Evolutionary conservation across 53 echinoderm and acorn worm species (phyloP), one percentile per base, ranked within the genome.

Genomic region (Luidia sarsii): DNA sequence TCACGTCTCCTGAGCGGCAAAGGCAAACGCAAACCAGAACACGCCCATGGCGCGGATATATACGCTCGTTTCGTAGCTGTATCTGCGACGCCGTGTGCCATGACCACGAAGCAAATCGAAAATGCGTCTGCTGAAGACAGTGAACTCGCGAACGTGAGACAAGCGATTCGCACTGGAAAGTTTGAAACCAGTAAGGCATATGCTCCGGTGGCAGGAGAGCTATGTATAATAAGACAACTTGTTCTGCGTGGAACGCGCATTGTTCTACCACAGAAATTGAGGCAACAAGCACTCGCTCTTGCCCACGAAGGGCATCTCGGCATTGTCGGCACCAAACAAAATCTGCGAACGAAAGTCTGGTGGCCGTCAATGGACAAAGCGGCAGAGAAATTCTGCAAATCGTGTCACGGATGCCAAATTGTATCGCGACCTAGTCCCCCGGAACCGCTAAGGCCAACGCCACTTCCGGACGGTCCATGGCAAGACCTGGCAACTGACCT

Each of bases 361-460:
- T 79, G 81, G 67, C 55, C 82, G 23, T 53, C 38, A 50, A 65
- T 80, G 80, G 80, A 80, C 18, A 65, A 65, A 32, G 80, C 27
- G 13, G 80, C 57, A 6, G 87, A 83, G 50, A 34, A 70, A 48
- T 68, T 59, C 65, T 83, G 77, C 28, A 83, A 48, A 33, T 36
- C 68, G 5, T 83, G 85, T 49, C 81, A 84, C 59, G 74, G 83
- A 15, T 91, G 87, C 73, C 87, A 91, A 55, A 54, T 83, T 18
- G 69, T 79, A 41, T 57, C 71, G 28, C 63, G 36, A 55, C 54
- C 50, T 32, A 16, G 45, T 46, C 57, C 59, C 24, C 82, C 64
- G 18, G 82, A 87, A 39, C 87, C 87, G 3, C 31, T 86, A 0
- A 68, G 56, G 20, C 39, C 37, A 37, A 73, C 65, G 1, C 65